Evolutionary conservation across 2,888 invertebrate species (phyloP), one percentile per base, ranked within the genome.

Genomic region (Lithophane semibrunnea): DNA sequence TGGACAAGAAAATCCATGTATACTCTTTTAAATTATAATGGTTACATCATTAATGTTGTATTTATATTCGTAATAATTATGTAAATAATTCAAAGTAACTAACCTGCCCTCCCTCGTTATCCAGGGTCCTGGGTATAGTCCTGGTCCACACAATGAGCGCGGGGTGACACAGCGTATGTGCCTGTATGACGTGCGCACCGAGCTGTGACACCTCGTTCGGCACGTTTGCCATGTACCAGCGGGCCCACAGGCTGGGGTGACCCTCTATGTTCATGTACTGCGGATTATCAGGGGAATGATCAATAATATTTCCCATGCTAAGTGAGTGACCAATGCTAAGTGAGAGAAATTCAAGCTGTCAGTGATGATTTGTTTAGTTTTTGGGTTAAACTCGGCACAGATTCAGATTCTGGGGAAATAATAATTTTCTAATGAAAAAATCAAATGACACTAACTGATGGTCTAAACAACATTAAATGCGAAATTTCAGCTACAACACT

Each of bases 221-320:
- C 42, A 95, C 71, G 29, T 92, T 93, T 0, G 90, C 78, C 85
- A 93, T 92, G 90, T 91, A 96, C 92, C 95, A 94, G 8, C 87
- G 84, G 0, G 90, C 84, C 12, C 92, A 77, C 9, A 97, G 86
- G 0, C 84, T 75, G 0, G 95, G 93, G 81, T 97, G 96, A 29
- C 96, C 88, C 69, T 96, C 94, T 29, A 96, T 90, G 12, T 88
- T 91, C 89, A 97, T 94, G 82, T 95, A 92, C 97, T 97, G 90
- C 0, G 80, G 85, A 72, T n/a, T 42, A n/a, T 42, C 47, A 52
- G 37, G 52, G 21, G 37, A 21, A 24, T 44, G 18, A 44, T 65
- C n/a, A 24, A 24, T 24, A 12, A 49, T 13, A 66, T 49, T 29
- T 29, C 8, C 10, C 66, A 52, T 56, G 24, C 37, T 58, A 24